phyloP scores from a whole-genome alignment of 2,797 vertebrate species.

The Geotrypetes seraphini region DNA sequence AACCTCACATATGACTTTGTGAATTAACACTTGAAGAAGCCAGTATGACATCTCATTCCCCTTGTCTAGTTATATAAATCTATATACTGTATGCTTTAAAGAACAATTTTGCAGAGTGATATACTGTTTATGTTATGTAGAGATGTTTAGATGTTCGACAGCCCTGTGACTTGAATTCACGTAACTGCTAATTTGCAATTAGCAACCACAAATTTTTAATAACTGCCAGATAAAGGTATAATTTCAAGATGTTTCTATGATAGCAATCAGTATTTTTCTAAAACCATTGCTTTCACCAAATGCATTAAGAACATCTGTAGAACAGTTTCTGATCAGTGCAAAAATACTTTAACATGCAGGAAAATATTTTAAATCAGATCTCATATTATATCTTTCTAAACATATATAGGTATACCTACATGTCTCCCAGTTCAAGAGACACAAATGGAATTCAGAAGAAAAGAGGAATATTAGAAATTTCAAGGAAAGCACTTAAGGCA shows the following conservation, averaged over 20 bases:
- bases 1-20: constrained; percentile 23
- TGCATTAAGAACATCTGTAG: background rate
- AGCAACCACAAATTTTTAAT: constrained; percentile 5
- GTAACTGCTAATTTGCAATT: constrained; percentile 9
- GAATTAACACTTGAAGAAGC: constrained; percentile 29
- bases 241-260: constrained; percentile 3
- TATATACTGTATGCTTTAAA: too few relatives aligned
- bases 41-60: constrained; percentile 26
- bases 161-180: background rate
- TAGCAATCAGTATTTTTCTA: constrained; percentile 12
- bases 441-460: constrained; percentile 11
- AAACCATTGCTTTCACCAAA: constrained; percentile 16
- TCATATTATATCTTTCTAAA: too few relatives aligned
- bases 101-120: background rate
- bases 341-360: background rate
- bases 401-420: too few relatives aligned
- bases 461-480: constrained; percentile 9
- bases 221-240: too few relatives aligned
- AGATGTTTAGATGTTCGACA: background rate
- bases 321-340: background rate
- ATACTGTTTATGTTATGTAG: constrained; percentile 1
- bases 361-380: background rate
- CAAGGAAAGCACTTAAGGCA: constrained; percentile 16
- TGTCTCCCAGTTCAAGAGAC: too few relatives aligned
- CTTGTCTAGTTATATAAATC: constrained; percentile 13